Evolutionary conservation across 2,797 vertebrate species (phyloP).

Genomic region (Arctocebus calabarensis): DNA sequence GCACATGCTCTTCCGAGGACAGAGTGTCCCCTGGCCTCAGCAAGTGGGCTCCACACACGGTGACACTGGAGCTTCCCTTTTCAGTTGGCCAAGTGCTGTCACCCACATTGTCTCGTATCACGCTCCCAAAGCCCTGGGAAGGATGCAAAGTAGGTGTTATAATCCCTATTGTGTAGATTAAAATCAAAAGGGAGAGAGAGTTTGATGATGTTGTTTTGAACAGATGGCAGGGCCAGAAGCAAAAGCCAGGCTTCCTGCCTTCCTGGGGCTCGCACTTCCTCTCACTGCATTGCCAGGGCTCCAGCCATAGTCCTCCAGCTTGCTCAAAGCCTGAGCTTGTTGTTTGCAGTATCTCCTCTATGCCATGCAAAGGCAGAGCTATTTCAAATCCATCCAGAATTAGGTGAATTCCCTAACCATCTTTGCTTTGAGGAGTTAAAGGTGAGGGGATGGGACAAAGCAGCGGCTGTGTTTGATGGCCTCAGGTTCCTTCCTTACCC

Average conservation of each 20-base stretch:
- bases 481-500: neutral
- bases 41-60: neutral
- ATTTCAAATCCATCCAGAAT: neutral
- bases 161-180: neutral
- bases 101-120: neutral
- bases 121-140: neutral
- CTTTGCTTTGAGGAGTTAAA: constrained; percentile 47
- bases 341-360: neutral
- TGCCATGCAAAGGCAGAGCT: neutral
- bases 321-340: neutral
- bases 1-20: neutral
- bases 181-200: constrained; percentile 28
- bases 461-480: neutral
- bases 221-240: neutral
- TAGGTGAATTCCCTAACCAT: neutral
- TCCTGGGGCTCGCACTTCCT: neutral
- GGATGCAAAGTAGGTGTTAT: neutral
- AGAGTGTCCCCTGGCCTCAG: neutral
- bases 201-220: neutral
- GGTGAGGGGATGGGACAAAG: neutral
- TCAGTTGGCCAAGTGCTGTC: neutral
- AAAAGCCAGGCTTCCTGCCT: neutral
- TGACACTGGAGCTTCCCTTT: neutral
- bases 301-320: neutral
- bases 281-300: neutral